Evolutionary conservation across 23 tunicate species (phyloP).

Genomic region (Botrylloides violaceus): DNA sequence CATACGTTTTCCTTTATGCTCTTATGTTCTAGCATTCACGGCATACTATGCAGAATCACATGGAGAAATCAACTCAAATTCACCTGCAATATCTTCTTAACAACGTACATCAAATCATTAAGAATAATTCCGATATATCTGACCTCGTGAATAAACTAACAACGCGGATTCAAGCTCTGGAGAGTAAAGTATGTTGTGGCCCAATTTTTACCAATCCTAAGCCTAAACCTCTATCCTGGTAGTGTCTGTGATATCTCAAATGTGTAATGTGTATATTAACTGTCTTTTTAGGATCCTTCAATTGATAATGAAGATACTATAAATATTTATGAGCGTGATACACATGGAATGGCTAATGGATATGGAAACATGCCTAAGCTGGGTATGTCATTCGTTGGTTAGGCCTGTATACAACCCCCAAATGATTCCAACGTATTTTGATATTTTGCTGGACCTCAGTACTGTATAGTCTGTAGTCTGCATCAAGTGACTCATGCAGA

Average conservation of each 20-base stretch:
- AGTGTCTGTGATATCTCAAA: neutral
- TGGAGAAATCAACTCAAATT: constrained; percentile 75
- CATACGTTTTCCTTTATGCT: too few relatives aligned
- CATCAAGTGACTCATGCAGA: too few relatives aligned
- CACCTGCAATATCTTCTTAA: constrained; percentile 85
- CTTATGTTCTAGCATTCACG: constrained; percentile 78
- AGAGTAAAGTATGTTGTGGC: neutral
- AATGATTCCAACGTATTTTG: too few relatives aligned
- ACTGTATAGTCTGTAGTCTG: too few relatives aligned
- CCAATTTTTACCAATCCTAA: neutral
- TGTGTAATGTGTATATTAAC: neutral
- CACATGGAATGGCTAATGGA: constrained; percentile 2
- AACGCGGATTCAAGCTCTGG: neutral
- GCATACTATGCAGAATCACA: constrained; percentile 66
- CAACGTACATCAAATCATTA: constrained; percentile 36
- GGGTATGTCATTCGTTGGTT: too few relatives aligned
- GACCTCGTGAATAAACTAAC: neutral
- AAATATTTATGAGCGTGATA: constrained; percentile 5
- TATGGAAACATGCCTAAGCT: constrained; percentile 8
- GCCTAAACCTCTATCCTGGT: too few relatives aligned
- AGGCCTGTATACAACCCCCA: too few relatives aligned
- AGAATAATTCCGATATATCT: constrained; percentile 21
- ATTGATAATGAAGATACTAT: neutral
- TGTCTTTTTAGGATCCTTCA: neutral
- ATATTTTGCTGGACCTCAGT: too few relatives aligned